Evolutionary conservation across 2,797 vertebrate species (phyloP).

Genomic region (Danio kyathit): DNA sequence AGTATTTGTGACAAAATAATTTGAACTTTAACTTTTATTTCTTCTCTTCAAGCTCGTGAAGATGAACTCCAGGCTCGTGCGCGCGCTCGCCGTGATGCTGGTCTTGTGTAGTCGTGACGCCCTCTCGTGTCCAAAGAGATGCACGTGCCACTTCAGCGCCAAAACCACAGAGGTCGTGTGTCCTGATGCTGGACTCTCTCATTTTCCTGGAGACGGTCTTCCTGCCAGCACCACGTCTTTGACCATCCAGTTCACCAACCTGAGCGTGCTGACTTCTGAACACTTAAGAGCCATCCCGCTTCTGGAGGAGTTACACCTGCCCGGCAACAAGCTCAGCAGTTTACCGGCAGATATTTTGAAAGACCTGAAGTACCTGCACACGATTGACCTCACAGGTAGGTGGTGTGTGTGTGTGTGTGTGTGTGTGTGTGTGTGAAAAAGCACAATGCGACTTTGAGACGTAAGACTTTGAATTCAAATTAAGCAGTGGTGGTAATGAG

Average conservation of each 20-base stretch:
- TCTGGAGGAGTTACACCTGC: slow-evolving; percentile 67
- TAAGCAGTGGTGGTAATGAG: too few species aligned
- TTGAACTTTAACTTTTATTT: background rate
- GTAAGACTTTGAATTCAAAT: too few species aligned
- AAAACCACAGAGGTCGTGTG: slow-evolving; percentile 62
- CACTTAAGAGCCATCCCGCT: slow-evolving; percentile 58
- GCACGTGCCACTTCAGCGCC: slow-evolving; percentile 64
- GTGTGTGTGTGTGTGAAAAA: background rate
- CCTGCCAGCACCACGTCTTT: slow-evolving; percentile 62
- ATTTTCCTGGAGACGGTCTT: slow-evolving; percentile 57
- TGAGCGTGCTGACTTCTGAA: slow-evolving; percentile 54
- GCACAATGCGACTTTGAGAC: too few species aligned
- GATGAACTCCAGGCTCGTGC: slow-evolving; percentile 65
- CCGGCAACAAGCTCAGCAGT: slow-evolving; percentile 61
- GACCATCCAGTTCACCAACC: slow-evolving; percentile 67
- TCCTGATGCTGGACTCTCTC: slow-evolving; percentile 51
- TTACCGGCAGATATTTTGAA: slow-evolving; percentile 61
- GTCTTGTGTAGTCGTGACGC: slow-evolving; percentile 50
- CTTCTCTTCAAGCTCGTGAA: slow-evolving; percentile 41
- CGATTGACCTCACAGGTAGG: slow-evolving; percentile 67
- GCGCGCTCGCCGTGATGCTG: slow-evolving; percentile 63
- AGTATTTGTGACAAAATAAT: background rate
- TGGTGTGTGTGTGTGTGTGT: too few species aligned
- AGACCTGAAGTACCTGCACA: slow-evolving; percentile 61
- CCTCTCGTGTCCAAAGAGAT: slow-evolving; percentile 63